Evolutionary conservation across 2,888 invertebrate genomes (phyloP), one percentile per base, ranked within the genome.

Genomic region (Xestobium rufovillosum): DNA sequence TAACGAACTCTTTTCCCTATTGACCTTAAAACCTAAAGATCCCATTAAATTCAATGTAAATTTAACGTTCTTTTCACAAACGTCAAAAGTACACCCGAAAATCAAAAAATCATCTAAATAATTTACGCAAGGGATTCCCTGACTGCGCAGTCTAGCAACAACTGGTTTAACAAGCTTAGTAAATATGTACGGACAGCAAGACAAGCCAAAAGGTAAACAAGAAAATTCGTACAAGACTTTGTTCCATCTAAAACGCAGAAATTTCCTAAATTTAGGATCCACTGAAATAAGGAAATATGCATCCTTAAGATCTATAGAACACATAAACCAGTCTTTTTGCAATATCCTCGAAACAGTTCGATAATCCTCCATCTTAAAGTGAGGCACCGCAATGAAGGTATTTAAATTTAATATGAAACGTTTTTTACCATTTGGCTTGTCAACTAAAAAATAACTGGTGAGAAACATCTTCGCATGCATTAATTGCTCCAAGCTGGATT

Each of bases 91-190:
- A 3, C 23, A 10, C 13, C 39, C 39, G 3, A 38, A 15, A 14
- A 39, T 16, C 9, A 36, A 23, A 36, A 40, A 36, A 16, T 40
- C 40, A 28, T 40, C 40, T 16, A 40, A 10, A 27, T 40, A 40
- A 14, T 13, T 15, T 4, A 35, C 34, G 13, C 31, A 42, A n/a
- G 17, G 3, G 8, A 35, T 10, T 4, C 35, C 38, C 31, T 32
- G 11, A 6, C 3, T 3, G 14, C 34, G 32, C n/a, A 45, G 23
- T 8, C 2, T 4, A 10, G 29, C 26, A 8, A 39, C 11, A 14
- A 36, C 36, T 8, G 41, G 38, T 26, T 44, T 44, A 8, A 42
- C 12, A 8, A 45, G 3, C 33, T 46, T 45, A n/a, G 46, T 46
- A 14, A 45, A 46, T n/a, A 26, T 15, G 10, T 28, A 42, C 3